Evolutionary conservation across 2,797 vertebrate species (phyloP).

Genomic region (Hyperoplus lanceolatus): DNA sequence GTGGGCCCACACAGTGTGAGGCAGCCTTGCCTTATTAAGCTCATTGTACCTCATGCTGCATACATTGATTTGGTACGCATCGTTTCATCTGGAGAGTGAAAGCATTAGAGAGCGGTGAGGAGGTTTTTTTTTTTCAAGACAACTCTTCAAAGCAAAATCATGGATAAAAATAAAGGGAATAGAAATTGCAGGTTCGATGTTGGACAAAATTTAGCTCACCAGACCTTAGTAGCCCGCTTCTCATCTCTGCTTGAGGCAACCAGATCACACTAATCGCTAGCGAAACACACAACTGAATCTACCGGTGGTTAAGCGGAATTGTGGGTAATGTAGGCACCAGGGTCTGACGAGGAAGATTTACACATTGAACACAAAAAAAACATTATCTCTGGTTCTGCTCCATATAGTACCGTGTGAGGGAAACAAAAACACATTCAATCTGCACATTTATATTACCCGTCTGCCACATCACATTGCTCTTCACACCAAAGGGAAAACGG

Average conservation of each 20-base stretch:
- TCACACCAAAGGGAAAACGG: not conserved
- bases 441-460: slow-evolving; percentile 17
- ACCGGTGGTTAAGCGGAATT: no score
- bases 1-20: not conserved
- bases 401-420: no score
- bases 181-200: not conserved
- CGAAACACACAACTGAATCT: no score
- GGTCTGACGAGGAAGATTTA: no score
- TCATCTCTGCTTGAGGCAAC: not conserved
- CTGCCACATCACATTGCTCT: not conserved
- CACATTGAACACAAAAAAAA: no score
- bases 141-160: not conserved
- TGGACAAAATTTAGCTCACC: not conserved
- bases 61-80: not conserved
- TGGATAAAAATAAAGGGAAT: not conserved
- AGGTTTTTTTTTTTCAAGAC: not conserved
- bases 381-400: no score
- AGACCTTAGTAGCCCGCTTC: not conserved
- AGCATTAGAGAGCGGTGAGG: not conserved
- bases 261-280: not conserved
- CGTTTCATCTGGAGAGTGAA: not conserved
- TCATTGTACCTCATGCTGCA: not conserved
- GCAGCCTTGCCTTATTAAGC: not conserved
- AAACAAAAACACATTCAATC: not conserved
- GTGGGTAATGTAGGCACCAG: no score